Evolutionary conservation across 2,888 invertebrate species (phyloP), one percentile per base, ranked within the genome.

Genomic region (Callosobruchus maculatus): DNA sequence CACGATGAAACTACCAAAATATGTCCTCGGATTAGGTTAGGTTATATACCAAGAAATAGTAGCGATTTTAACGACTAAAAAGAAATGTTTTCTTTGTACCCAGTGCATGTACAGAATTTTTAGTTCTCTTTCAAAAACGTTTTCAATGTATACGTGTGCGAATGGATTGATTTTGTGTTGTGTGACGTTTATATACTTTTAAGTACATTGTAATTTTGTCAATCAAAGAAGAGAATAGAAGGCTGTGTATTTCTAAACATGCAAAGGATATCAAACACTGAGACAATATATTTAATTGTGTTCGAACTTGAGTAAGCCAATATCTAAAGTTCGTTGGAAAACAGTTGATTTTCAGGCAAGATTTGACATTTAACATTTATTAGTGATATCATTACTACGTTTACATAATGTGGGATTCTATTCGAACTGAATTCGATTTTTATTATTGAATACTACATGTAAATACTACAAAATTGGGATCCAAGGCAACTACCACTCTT

Each of bases 1-100:
- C 84, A 93, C 94, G 75, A 93, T 92, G 87, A 93, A 93, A 87
- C 90, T 95, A 89, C 95, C 95, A 84, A 95, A 95, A 89, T 95
- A 94, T 86, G 94, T 95, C 81, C 90, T 95, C 89, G 94, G 95
- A 77, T 90, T 95, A 82, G 94, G 95, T 85, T 95, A 86, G 80
- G 13, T 49, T 49, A 49, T 49, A 13, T 49, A 13, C 18, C 13
- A 49, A 7, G 13, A 3, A 49, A 18, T 49, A 49, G 49, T 49
- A 18, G 7, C 49, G 13, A 49, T 49, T 49, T 49, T 3, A 49
- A 49, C 49, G 49, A 26, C 49, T 1, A 13, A 49, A 49, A 49
- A 49, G 7, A 18, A 49, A n/a, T 49, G 1, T 49, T 49, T 49
- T 49, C 49, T 1, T 49, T 49, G 49, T 49, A 49, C 13, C 18